Conservation (phyloP, 2,888 invertebrate genomes). For the Oxycera nigricornis region DNA sequence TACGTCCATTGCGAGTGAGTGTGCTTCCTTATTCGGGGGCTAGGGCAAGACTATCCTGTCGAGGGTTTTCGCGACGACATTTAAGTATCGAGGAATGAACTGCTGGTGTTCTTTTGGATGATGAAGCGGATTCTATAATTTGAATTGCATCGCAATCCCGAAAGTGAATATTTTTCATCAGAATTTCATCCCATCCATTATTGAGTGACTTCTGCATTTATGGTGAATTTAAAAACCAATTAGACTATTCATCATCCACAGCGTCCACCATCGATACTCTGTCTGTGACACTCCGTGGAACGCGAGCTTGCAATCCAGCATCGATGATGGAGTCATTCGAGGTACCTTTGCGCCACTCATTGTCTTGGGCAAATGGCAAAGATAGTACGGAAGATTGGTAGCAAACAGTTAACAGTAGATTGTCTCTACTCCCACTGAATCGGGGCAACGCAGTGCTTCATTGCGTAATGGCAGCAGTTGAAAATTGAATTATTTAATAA, state of each 20-base stretch:
- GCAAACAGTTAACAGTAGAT: not conserved
- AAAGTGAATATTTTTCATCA: too few relatives aligned
- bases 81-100: not conserved
- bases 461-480: conserved; percentile 26
- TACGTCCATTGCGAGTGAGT: not conserved
- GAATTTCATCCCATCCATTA: too few relatives aligned
- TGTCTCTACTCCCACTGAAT: conserved; percentile 20
- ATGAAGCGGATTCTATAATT: too few relatives aligned
- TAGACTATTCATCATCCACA: not conserved
- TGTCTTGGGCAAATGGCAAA: not conserved
- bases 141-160: too few relatives aligned
- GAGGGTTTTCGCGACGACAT: not conserved
- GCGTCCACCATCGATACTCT: too few relatives aligned
- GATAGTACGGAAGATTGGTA: not conserved
- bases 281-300: not conserved
- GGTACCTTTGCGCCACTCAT: conserved; percentile 2
- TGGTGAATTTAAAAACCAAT: too few relatives aligned
- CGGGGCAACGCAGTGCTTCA: conserved; percentile 2
- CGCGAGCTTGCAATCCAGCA: not conserved
- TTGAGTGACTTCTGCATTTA: too few relatives aligned
- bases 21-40: not conserved
- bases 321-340: not conserved
- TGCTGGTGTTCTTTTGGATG: too few relatives aligned
- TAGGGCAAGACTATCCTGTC: too few relatives aligned
- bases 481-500: conserved; percentile 33